Evolutionary conservation across 2,113 vertebrate genomes (phyloP).

Genomic region (Felis chaus): DNA sequence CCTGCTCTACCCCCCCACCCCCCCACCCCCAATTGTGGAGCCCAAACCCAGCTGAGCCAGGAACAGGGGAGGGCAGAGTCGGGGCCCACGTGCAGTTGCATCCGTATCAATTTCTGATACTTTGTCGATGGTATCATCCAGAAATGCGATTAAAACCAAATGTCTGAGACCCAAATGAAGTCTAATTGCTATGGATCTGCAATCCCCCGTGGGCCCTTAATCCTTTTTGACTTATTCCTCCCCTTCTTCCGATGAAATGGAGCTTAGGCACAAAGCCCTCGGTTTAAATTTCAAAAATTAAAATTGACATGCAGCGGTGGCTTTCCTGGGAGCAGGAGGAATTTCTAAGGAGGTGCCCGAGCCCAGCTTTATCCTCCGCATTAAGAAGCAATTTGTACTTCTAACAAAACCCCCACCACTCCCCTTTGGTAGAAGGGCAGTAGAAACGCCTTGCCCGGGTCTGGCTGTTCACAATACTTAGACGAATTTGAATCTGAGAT

Average conservation of each 20-base stretch:
- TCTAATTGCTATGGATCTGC: conserved; percentile 86
- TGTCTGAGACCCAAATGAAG: conserved; percentile 86
- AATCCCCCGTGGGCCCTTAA: conserved; percentile 81
- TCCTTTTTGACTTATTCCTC: conserved; percentile 88
- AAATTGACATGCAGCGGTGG: conserved; percentile 89
- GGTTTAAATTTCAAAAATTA: conserved; percentile 91
- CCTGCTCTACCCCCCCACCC: too few relatives aligned
- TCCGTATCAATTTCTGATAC: conserved; percentile 81
- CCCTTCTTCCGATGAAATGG: conserved; percentile 83
- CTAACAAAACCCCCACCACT: conserved; percentile 84
- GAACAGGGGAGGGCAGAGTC: not conserved
- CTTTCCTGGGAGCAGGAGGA: conserved; percentile 82
- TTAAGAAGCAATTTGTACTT: conserved; percentile 91
- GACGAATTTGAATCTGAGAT: conserved; percentile 88
- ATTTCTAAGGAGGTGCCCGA: conserved; percentile 86
- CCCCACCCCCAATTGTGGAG: not conserved
- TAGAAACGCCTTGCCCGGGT: conserved; percentile 83
- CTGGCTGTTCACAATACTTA: conserved; percentile 87
- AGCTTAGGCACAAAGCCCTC: conserved; percentile 88
- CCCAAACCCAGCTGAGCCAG: not conserved
- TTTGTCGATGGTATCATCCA: conserved; percentile 83
- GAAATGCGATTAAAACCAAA: conserved; percentile 84
- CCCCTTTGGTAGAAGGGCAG: conserved; percentile 87
- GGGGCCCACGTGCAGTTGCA: conserved; percentile 68
- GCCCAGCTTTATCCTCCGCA: conserved; percentile 85